Base-by-base conservation (phyloP, 2,113 vertebrate species). In the Smithornis capensis region DNA sequence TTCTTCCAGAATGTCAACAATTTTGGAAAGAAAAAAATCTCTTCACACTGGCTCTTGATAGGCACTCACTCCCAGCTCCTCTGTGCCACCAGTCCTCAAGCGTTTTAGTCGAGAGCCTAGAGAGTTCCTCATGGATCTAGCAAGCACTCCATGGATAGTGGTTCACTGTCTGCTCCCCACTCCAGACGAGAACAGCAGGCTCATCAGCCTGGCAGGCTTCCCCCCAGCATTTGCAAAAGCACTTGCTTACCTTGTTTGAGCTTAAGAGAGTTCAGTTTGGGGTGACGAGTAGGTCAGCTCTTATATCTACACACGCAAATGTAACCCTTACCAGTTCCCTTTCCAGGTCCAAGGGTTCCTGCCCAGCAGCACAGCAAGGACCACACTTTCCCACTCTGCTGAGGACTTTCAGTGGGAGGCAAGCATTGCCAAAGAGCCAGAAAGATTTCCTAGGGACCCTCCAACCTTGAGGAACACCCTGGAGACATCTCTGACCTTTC, bases 271-370 rank as follows among this genome's bases (percentile, higher is more conserved):
- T 71, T 94, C 62, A 81, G 55, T 80, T 57, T 88, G 79, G 88
- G 95, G 79, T 95, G 90, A 96, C 90, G 90, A 86, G 49, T 83
- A 94, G 93, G 94, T 96, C 94, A 95, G 71, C 53, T 70, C 85
- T 96, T 96, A 96, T 27, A 90, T 71, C 90, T 93, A 33, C 83
- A 96, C 5, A 0, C 3, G 0, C 73, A 93, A 56, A 59, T 14
- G 83, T 42, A 89, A 81, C 83, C 88, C 92, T 71, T 29, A 83
- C 64, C 52, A 38, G 83, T 94, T 95, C 95, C 80, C 92, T 82
- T 90, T 56, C 73, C 92, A 94, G 64, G 76, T 74, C 85, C 23
- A 8, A 22, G 44, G 89, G 88, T 89, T 95, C 85, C 92, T 93
- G 92, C 80, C 49, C 0, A 0, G 68, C 7, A 0, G 47, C 79